Evolutionary conservation across 2,888 invertebrate genomes (phyloP).

Genomic region (Pardosa pseudoannulata): DNA sequence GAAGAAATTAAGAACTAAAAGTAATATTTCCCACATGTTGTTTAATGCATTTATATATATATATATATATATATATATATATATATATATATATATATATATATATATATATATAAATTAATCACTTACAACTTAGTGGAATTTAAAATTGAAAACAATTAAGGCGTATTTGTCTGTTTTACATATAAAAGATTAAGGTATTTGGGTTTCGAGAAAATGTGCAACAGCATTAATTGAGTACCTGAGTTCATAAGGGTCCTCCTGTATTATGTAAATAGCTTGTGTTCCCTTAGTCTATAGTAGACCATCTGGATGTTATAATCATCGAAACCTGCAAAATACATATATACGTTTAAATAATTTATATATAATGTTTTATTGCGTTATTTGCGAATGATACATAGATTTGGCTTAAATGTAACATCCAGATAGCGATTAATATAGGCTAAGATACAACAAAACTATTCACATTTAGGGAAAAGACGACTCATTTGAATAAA

Average conservation of each 20-base stretch:
- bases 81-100: no score
- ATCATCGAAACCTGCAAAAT: slow-evolving; percentile 56
- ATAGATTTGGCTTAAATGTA: neutral
- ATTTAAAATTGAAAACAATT: no score
- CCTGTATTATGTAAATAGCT: slow-evolving; percentile 53
- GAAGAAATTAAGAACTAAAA: no score
- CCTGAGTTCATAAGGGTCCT: slow-evolving; percentile 17
- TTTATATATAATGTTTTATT: slow-evolving; percentile 14
- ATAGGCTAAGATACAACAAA: slow-evolving; percentile 48
- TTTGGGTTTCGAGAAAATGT: no score
- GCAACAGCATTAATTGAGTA: neutral
- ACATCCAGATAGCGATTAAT: slow-evolving; percentile 57
- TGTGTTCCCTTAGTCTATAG: slow-evolving; percentile 63
- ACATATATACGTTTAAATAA: slow-evolving; percentile 40
- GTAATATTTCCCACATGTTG: no score
- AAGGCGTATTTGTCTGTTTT: no score
- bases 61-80: no score
- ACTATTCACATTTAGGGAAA: slow-evolving; percentile 59
- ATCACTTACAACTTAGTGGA: no score
- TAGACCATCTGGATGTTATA: slow-evolving; percentile 66
- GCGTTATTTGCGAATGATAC: neutral
- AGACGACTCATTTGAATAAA: no score
- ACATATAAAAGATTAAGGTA: no score
- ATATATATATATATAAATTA: no score
- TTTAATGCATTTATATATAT: no score